Base-by-base conservation (phyloP, 2,888 invertebrate species). In the Julus scanicus region DNA sequence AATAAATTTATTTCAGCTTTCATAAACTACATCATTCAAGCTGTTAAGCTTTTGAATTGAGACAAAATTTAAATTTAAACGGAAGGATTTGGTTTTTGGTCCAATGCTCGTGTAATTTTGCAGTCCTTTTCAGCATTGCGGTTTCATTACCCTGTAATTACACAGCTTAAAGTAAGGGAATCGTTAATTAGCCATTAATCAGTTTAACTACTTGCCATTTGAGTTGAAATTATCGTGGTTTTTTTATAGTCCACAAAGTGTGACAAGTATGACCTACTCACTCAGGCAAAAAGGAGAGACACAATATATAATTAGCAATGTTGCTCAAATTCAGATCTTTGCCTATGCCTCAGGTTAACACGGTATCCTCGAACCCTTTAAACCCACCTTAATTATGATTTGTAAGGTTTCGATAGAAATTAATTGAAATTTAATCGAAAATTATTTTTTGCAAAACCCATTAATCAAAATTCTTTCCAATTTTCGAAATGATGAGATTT, bases 191-290 rank as follows among this genome's bases (percentile, higher is more conserved):
- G 80, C 37, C 80, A 39, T 80, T 37, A 80, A 29, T 80, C 80
- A 80, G 13, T 80, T 80, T 80, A 39, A 37, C 13, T 29, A 39
- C 13, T 80, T 37, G 37, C 80, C 37, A 39, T 37, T 80, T 15
- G 3, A 4, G 15, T 9, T 80, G 80, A 37, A 37, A 71, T 71
- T 80, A 0, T 15, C 8, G 80, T 80, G 37, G 80, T 39, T 80
- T 80, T 80, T 80, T 80, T 80, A 13, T 80, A 37, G 80, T 80
- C 37, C 13, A 71, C 29, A 80, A 39, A 37, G 80, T 80, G 80
- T 37, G 37, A 80, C 80, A 80, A 80, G 80, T 80, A 37, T 80
- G 80, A 80, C 80, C 80, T 80, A 80, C 80, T 80, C 80, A 80
- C 80, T 80, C 80, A 80, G 80, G 13, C 37, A 39, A 29, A 80